These are phyloP conservation scores for Peromyscus attwateri DNA, from an alignment of 2,797 vertebrate species.

Conservation along the genomic window DNA sequence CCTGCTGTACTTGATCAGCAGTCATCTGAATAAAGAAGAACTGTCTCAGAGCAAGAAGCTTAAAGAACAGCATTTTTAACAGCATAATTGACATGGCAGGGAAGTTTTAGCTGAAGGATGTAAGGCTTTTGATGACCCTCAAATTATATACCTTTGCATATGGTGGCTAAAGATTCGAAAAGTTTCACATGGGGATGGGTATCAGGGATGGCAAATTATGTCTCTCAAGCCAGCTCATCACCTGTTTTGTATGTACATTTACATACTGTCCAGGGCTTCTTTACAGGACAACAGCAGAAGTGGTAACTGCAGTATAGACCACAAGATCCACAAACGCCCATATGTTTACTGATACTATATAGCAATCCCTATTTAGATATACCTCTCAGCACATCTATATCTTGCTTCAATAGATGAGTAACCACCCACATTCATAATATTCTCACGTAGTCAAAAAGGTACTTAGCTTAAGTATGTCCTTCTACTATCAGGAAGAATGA, in stretches of 20 bases:
- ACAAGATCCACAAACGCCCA: neutral
- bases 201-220: fast-evolving
- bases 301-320: neutral
- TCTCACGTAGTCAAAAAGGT: neutral
- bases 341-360: neutral
- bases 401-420: neutral
- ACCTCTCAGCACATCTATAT: neutral
- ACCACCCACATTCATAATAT: neutral
- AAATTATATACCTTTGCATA: neutral
- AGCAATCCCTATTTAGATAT: neutral
- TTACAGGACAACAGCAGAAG: neutral
- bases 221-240: neutral
- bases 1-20: neutral
- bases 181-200: neutral
- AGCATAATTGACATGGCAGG: neutral
- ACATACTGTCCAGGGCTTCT: neutral
- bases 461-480: neutral
- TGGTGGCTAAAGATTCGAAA: neutral
- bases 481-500: slow-evolving; percentile 14
- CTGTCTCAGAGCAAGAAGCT: slow-evolving; percentile 10
- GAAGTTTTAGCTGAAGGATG: neutral
- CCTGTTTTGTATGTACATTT: neutral
- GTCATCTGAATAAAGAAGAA: neutral
- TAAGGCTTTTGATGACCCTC: neutral
- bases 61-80: neutral